Conservation (phyloP, 2,113 vertebrate genomes). For the Tricholaema leucomelas region DNA sequence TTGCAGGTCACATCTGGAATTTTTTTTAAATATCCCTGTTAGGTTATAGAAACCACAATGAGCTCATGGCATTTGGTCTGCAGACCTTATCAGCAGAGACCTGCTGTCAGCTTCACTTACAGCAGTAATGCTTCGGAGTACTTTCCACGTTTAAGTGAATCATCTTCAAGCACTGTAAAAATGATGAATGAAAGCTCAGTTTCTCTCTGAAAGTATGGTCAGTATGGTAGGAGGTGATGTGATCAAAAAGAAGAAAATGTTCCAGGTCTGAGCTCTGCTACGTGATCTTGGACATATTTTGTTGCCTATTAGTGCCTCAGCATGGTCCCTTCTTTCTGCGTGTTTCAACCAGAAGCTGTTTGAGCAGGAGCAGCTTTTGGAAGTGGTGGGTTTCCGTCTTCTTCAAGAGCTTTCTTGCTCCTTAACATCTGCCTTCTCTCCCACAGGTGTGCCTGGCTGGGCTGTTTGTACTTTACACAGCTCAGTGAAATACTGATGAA, state of each 20-base stretch:
- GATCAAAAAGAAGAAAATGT: background rate
- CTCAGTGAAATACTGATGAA: background rate
- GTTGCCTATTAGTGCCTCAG: background rate
- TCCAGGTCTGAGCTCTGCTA: background rate
- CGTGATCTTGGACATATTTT: background rate
- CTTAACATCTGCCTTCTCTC: background rate
- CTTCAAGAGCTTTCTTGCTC: background rate
- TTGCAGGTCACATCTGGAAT: background rate
- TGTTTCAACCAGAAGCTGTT: background rate
- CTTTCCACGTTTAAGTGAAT: background rate
- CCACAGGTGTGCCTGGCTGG: background rate
- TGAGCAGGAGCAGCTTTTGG: background rate
- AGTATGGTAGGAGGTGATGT: background rate
- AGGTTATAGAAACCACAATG: background rate
- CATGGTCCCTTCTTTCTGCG: background rate
- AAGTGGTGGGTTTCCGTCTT: background rate
- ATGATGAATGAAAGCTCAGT: background rate
- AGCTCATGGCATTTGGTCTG: background rate
- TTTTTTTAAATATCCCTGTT: background rate
- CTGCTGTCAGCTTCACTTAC: slow-evolving; percentile 6
- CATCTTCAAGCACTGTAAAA: slow-evolving; percentile 3
- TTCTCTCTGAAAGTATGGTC: background rate
- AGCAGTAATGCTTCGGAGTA: background rate
- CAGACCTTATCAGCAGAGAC: background rate
- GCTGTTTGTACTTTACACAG: background rate